These are phyloP conservation scores for Okapia johnstoni DNA, from an alignment of 2,113 vertebrate genomes.

Conservation along the genomic window DNA sequence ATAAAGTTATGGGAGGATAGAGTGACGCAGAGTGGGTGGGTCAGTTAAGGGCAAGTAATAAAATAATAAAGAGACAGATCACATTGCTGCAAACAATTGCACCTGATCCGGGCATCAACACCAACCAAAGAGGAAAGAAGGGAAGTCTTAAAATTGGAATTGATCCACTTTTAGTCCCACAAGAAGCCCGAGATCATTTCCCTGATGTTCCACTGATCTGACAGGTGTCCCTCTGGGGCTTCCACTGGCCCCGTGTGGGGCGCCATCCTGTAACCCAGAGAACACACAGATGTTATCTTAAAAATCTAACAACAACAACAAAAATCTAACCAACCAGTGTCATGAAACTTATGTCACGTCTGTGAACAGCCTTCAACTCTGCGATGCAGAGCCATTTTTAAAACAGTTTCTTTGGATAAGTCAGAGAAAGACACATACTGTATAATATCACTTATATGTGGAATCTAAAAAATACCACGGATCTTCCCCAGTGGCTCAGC, in stretches of 20 bases:
- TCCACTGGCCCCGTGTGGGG: background rate
- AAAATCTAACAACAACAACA: background rate
- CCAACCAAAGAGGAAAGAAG: background rate
- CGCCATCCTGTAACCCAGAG: background rate
- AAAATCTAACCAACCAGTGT: background rate
- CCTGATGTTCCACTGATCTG: background rate
- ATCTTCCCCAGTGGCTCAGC: background rate
- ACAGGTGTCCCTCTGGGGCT: background rate
- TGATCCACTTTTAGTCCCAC: background rate
- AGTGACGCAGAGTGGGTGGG: fast-evolving
- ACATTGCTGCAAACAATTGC: background rate
- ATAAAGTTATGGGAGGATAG: background rate
- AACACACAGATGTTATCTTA: fast-evolving
- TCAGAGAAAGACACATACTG: background rate
- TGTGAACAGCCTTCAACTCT: background rate
- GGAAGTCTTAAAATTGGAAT: background rate
- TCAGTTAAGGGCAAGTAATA: background rate
- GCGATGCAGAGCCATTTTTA: background rate
- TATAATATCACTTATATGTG: background rate
- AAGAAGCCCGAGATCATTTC: background rate
- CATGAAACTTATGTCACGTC: background rate
- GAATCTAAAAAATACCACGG: background rate
- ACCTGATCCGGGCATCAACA: background rate
- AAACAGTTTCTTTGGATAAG: background rate
- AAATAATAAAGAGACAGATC: background rate